Evolutionary conservation across 2,888 invertebrate species (phyloP), one percentile per base, ranked within the genome.

Genomic region (Sycophila texana): DNA sequence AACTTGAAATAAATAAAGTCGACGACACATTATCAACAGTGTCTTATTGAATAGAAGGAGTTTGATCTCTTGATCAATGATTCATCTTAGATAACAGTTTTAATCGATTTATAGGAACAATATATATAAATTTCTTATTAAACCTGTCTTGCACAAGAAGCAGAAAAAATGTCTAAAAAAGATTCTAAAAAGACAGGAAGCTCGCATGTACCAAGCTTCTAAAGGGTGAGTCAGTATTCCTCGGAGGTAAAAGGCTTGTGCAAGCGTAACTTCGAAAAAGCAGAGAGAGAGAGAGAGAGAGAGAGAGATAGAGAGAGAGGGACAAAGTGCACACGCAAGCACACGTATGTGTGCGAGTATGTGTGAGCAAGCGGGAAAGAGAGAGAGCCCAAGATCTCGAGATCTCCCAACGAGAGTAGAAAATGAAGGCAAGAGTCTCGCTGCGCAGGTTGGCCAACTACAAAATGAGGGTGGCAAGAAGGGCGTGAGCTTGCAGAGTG

Each of bases 261-360:
- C 84, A 85, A 86, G 85, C 84, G 87, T 87, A 89, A 89, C 89
- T 89, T 86, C 84, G 57, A 26, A 74, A 74, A 74, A 49, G 26
- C 26, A 73, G 60, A 68, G n/a, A 73, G 53, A 18, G 63, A 63
- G 51, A 20, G 83, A 58, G 70, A 77, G 74, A 82, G 63, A 63
- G 51, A 20, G 83, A 58, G 70, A 77, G 74, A 82, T n/a, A 73
- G 60, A 68, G n/a, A 73, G 53, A 18, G 63, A 63, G 51, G 14
- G 83, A 58, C 68, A 77, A 73, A 82, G 80, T 39, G 39, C 10
- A 39, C 1, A 7, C 39, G 39, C 39, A 10, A 7, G 39, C 10
- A 10, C 7, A 10, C 0, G 39, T 39, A 7, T 10, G 39, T 10
- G 10, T 39, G 10, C 7, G 10, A 7, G 39, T 10, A 1, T 39